Conservation (phyloP, 92 coral and sea anemone species). For the Zoanthus gigantus region DNA sequence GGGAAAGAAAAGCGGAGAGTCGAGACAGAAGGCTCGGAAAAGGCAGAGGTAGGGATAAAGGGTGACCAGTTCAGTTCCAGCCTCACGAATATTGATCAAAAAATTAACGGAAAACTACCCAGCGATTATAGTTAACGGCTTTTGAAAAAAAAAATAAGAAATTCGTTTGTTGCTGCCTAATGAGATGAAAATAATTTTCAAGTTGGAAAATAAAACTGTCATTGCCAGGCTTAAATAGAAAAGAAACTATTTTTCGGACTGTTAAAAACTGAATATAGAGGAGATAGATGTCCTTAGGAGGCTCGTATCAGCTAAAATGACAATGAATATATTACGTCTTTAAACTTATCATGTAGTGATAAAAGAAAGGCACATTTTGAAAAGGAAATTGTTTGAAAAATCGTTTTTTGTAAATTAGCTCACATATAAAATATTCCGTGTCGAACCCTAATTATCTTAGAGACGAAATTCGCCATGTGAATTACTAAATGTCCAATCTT, state of each 20-base stretch:
- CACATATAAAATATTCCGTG: background rate
- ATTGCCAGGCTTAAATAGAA: constrained; percentile 21
- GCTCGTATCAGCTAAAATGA: background rate
- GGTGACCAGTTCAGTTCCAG: background rate
- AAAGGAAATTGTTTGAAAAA: background rate
- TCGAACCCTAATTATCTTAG: constrained; percentile 13
- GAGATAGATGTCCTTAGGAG: background rate
- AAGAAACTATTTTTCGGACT: background rate
- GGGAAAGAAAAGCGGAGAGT: constrained; percentile 64
- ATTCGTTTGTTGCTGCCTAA: constrained; percentile 19
- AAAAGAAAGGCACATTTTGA: background rate
- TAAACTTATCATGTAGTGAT: background rate
- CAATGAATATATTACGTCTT: background rate
- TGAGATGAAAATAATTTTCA: constrained; percentile 45
- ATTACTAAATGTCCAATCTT: background rate
- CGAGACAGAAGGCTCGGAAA: constrained; percentile 55
- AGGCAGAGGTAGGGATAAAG: constrained; percentile 65
- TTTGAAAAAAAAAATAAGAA: constrained; percentile 19
- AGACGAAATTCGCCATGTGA: constrained; percentile 1
- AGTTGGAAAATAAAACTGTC: constrained; percentile 24
- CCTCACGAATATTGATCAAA: constrained; percentile 13
- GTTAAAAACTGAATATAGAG: background rate
- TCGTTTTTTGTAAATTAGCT: constrained; percentile 22
- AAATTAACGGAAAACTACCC: constrained; percentile 28
- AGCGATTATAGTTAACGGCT: constrained; percentile 39